These are phyloP conservation scores for Clarias platycephalus DNA, from an alignment of 2,797 vertebrate species.

Conservation along the genomic window DNA sequence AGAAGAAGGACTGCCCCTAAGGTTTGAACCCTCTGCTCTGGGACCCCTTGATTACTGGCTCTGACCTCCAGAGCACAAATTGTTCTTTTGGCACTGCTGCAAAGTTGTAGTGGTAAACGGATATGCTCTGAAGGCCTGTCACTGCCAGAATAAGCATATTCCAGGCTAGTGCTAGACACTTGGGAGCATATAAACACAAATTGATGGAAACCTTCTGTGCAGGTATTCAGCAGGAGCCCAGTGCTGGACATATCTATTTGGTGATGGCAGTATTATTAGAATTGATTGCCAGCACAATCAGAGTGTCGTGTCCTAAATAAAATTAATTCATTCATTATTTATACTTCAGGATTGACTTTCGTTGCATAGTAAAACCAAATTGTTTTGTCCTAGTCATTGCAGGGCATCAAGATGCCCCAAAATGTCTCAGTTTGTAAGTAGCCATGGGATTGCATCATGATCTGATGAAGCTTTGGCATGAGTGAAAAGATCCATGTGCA, in stretches of 20 bases:
- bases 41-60: constrained; percentile 18
- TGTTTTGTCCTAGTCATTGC: background rate
- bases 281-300: background rate
- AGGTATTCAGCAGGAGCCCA: constrained; percentile 7
- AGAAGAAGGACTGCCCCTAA: background rate
- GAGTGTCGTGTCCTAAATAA: background rate
- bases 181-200: constrained; percentile 2
- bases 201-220: constrained; percentile 8
- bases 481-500: background rate
- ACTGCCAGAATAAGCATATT: constrained; percentile 29
- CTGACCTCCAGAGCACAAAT: constrained; percentile 35
- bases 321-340: background rate
- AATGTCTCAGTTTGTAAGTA: constrained; percentile 2
- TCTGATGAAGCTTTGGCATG: background rate
- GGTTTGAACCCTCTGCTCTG: background rate
- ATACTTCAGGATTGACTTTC: background rate
- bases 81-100: constrained; percentile 45
- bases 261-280: background rate
- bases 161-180: constrained; percentile 9
- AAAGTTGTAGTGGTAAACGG: constrained; percentile 60
- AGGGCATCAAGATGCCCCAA: background rate
- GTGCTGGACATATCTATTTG: background rate
- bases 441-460: background rate
- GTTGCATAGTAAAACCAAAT: background rate
- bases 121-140: constrained; percentile 55